Conservation (phyloP, 2,113 vertebrate genomes). For the Callionymus lyra region DNA sequence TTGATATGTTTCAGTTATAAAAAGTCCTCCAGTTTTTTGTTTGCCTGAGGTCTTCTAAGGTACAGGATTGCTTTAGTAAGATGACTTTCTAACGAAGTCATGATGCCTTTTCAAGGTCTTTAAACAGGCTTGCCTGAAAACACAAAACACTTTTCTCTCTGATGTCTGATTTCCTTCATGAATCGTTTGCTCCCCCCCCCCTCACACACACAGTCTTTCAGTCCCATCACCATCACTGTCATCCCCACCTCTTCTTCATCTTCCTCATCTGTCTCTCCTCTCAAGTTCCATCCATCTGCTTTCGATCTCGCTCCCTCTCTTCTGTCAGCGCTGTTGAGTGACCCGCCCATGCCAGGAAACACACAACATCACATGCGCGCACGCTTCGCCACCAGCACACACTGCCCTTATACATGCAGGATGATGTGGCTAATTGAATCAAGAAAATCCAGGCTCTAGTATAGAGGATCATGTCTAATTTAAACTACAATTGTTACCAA, state of each 20-base stretch:
- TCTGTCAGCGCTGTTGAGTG: slow-evolving; percentile 9
- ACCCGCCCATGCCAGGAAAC: slow-evolving; percentile 7
- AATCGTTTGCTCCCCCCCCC: slow-evolving; percentile 6
- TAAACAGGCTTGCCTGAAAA: no score
- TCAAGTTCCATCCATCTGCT: not conserved
- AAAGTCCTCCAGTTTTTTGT: no score
- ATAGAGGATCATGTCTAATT: slow-evolving; percentile 15
- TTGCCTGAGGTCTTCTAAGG: no score
- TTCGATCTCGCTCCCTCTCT: slow-evolving; percentile 1
- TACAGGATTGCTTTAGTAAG: no score
- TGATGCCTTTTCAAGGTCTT: no score
- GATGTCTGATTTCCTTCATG: slow-evolving; percentile 2
- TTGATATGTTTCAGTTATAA: no score
- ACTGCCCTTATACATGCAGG: slow-evolving; percentile 36
- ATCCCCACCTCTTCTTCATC: not conserved
- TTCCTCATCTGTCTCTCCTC: no score
- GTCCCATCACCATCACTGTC: slow-evolving; percentile 28
- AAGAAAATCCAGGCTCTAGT: slow-evolving; percentile 27
- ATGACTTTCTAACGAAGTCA: no score
- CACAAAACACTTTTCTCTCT: not conserved
- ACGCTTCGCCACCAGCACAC: slow-evolving; percentile 13
- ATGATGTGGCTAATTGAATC: slow-evolving; percentile 37
- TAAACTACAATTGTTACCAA: slow-evolving; percentile 6
- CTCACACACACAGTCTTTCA: not conserved
- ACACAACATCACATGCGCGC: slow-evolving; percentile 12